Conservation (phyloP, 2,888 invertebrate genomes). For the Andricus curvator region DNA sequence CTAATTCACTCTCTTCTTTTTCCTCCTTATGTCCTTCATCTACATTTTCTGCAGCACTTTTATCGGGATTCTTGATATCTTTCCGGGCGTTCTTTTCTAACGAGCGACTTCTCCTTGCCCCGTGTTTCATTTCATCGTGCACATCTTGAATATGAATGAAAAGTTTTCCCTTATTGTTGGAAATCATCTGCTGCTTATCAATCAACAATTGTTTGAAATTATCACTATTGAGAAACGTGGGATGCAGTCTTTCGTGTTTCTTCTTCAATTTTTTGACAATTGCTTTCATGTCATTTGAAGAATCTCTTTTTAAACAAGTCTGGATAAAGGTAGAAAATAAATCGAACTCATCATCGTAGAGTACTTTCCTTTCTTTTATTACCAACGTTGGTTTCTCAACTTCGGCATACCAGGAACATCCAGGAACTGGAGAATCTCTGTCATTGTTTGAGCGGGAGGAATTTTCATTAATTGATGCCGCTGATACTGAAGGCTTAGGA, state of each 20-base stretch:
- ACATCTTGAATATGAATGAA: slow-evolving; percentile 63
- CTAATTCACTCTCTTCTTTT: slow-evolving; percentile 14
- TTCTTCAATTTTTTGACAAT: slow-evolving; percentile 67
- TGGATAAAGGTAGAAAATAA: slow-evolving; percentile 67
- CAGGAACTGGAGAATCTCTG: slow-evolving; percentile 14
- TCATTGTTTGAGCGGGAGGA: neutral
- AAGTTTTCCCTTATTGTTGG: slow-evolving; percentile 48
- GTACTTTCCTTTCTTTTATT: slow-evolving; percentile 40
- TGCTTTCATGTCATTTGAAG: slow-evolving; percentile 60
- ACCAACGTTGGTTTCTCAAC: slow-evolving; percentile 25
- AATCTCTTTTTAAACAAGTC: slow-evolving; percentile 64
- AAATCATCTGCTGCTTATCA: slow-evolving; percentile 59
- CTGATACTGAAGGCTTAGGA: neutral
- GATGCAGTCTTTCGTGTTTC: slow-evolving; percentile 63
- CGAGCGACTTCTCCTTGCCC: slow-evolving; percentile 39
- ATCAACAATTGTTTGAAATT: slow-evolving; percentile 55
- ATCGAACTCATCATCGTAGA: slow-evolving; percentile 58
- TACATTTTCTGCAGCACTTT: neutral
- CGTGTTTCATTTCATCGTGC: slow-evolving; percentile 62
- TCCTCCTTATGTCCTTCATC: neutral
- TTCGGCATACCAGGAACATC: slow-evolving; percentile 23
- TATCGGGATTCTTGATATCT: neutral
- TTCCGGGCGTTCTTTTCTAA: slow-evolving; percentile 18
- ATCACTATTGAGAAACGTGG: slow-evolving; percentile 56
- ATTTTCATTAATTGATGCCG: neutral